Evolutionary conservation across 92 coral and sea anemone species (phyloP).

Genomic region (Porites rus): DNA sequence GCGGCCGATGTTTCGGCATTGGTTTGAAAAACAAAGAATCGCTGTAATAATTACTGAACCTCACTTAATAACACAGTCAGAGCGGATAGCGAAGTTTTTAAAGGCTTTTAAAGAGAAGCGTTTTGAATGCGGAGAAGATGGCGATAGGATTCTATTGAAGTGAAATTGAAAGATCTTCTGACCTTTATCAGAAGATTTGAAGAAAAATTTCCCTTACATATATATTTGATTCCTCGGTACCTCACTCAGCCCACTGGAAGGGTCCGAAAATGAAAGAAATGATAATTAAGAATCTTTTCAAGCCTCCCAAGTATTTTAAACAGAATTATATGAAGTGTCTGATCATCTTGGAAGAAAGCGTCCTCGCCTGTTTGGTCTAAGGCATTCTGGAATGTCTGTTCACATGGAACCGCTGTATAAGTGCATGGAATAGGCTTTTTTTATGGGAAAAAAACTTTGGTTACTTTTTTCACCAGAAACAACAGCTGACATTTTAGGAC

Average conservation of each 20-base stretch:
- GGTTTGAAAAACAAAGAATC: conserved; percentile 22
- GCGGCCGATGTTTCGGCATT: conserved; percentile 1
- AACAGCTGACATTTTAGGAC: conserved; percentile 14
- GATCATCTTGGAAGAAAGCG: conserved; percentile 7
- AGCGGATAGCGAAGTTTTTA: conserved; percentile 5
- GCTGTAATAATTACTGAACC: conserved; percentile 22
- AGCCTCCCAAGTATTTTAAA: conserved; percentile 24
- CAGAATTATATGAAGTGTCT: conserved; percentile 15
- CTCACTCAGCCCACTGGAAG: conserved; percentile 9
- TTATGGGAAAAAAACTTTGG: conserved; percentile 37
- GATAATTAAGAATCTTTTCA: not conserved
- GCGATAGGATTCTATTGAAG: conserved; percentile 28
- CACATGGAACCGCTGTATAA: conserved; percentile 44
- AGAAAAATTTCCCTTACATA: conserved; percentile 37
- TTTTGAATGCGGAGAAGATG: conserved; percentile 43
- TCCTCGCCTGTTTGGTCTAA: conserved; percentile 37
- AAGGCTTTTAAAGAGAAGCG: conserved; percentile 12
- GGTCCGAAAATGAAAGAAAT: conserved; percentile 1
- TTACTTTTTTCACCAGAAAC: conserved; percentile 37
- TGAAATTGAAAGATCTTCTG: conserved; percentile 27
- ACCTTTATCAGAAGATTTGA: conserved; percentile 10
- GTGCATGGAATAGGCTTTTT: conserved; percentile 45
- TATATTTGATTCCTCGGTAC: conserved; percentile 20
- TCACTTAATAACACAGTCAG: not conserved
- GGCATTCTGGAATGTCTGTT: conserved; percentile 35